A percentile compares a stretch with the other conserved stretches of the same genome.
phyloP scores from a whole-genome alignment of 2,113 vertebrate species.

The Dromiciops gliroides region DNA sequence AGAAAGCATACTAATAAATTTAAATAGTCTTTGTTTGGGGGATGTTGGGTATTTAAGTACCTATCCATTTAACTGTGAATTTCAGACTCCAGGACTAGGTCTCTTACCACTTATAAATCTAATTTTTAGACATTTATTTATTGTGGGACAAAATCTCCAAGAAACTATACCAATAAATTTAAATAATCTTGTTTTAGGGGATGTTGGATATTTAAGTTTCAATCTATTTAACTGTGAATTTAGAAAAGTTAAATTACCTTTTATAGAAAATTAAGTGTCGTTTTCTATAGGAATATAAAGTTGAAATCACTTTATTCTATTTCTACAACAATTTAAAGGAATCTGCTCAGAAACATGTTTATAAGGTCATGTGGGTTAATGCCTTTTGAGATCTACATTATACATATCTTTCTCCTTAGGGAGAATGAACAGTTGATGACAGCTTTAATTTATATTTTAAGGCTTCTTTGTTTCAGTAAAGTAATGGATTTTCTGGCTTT shows the following conservation, averaged over 20 bases:
- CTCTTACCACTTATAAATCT: not conserved
- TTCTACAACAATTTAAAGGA: slow-evolving; percentile 10
- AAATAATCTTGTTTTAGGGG: slow-evolving; percentile 5
- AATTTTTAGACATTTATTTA: not conserved
- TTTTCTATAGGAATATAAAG: slow-evolving; percentile 9
- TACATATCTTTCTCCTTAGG: not conserved
- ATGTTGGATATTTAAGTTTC: not conserved
- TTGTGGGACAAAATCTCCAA: not conserved
- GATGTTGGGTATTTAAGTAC: not conserved
- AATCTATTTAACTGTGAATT: slow-evolving; percentile 6
- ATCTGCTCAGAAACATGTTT: not conserved
- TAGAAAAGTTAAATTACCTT: slow-evolving; percentile 35
- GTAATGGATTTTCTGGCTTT: not conserved
- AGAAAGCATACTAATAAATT: slow-evolving; percentile 53
- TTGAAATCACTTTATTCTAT: not conserved
- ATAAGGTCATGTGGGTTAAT: rapidly evolving
- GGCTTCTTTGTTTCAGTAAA: not conserved
- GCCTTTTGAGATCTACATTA: not conserved
- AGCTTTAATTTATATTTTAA: not conserved
- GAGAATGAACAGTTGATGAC: not conserved
- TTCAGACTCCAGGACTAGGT: not conserved
- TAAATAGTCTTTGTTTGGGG: slow-evolving; percentile 13
- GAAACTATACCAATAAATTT: slow-evolving; percentile 53
- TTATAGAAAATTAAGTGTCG: slow-evolving; percentile 19
- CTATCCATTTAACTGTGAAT: slow-evolving; percentile 1